Percentiles rank a stretch among this genome's conserved stretches.
Conservation (phyloP, 2,888 invertebrate species). For the Luperina testacea region DNA sequence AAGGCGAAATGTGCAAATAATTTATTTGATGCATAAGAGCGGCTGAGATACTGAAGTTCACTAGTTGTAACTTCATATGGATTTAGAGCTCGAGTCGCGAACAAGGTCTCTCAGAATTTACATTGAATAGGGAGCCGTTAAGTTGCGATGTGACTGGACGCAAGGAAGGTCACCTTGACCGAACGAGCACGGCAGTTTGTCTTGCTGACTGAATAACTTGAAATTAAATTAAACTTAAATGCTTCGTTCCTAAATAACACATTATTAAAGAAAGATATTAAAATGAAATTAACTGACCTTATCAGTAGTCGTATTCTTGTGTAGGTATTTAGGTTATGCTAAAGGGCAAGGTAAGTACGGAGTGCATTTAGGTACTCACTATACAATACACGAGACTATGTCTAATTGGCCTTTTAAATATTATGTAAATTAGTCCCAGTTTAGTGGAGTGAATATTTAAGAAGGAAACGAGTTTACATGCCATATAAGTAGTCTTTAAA, state of each 20-base stretch:
- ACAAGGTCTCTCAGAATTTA: conserved; percentile 84
- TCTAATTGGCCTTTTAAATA: conserved; percentile 5
- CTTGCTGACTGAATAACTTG: conserved; percentile 72
- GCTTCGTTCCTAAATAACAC: conserved; percentile 57
- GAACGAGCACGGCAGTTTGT: conserved; percentile 76
- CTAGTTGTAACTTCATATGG: conserved; percentile 62
- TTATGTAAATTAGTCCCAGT: conserved; percentile 2
- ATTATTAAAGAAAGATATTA: conserved; percentile 49
- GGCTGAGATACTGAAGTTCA: conserved; percentile 46
- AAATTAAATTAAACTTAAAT: conserved; percentile 63
- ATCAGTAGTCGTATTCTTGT: conserved; percentile 45
- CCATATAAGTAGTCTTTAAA: conserved; percentile 4
- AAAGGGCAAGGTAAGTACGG: not conserved
- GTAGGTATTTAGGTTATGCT: conserved; percentile 36
- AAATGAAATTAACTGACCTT: conserved; percentile 63
- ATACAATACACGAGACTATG: not conserved
- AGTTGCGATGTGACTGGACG: conserved; percentile 81
- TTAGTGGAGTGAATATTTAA: not conserved
- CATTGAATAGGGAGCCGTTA: conserved; percentile 86
- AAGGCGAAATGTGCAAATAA: conserved; percentile 63
- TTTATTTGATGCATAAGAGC: conserved; percentile 55
- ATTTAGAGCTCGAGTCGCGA: conserved; percentile 72
- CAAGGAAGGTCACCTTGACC: conserved; percentile 87
- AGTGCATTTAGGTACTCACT: not conserved
- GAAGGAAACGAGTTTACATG: conserved; percentile 9